A percentile compares a stretch with the other conserved stretches of the same genome.
Evolutionary conservation across 2,797 vertebrate genomes (phyloP).

Genomic region (Coluber constrictor): DNA sequence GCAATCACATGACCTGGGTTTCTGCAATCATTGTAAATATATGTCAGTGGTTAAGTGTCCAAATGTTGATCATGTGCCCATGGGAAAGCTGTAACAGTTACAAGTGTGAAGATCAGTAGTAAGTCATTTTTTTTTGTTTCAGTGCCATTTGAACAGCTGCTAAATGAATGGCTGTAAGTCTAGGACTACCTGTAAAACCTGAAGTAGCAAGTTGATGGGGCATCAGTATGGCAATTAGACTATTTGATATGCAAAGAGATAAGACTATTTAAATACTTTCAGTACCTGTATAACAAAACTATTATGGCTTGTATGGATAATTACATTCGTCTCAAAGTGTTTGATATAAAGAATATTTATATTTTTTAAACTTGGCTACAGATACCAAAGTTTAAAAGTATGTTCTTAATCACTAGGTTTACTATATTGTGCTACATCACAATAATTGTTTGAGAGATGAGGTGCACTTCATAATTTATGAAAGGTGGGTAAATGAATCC

Average conservation of each 20-base stretch:
- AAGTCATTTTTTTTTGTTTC: no score
- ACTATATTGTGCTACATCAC: neutral
- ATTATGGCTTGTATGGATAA: neutral
- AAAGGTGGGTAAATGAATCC: neutral
- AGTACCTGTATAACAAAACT: neutral
- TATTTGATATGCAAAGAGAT: neutral
- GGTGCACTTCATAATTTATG: slow-evolving; percentile 15
- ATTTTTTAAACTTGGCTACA: slow-evolving; percentile 21
- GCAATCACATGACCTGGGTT: no score
- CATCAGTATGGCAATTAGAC: neutral
- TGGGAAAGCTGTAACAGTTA: no score
- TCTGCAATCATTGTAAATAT: no score
- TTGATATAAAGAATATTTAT: neutral
- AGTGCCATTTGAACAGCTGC: no score
- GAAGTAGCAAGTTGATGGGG: neutral
- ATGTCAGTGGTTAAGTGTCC: no score
- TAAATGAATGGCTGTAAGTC: no score
- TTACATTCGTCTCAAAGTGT: neutral
- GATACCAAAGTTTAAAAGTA: slow-evolving; percentile 28
- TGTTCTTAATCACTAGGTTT: slow-evolving; percentile 2
- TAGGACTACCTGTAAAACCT: neutral
- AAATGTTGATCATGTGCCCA: no score
- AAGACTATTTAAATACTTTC: neutral
- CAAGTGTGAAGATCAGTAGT: no score
- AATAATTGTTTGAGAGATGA: slow-evolving; percentile 6